These are phyloP conservation scores for Drosophila mojavensis DNA, from an alignment of 1,140 invertebrate species.

Conservation along the genomic window DNA sequence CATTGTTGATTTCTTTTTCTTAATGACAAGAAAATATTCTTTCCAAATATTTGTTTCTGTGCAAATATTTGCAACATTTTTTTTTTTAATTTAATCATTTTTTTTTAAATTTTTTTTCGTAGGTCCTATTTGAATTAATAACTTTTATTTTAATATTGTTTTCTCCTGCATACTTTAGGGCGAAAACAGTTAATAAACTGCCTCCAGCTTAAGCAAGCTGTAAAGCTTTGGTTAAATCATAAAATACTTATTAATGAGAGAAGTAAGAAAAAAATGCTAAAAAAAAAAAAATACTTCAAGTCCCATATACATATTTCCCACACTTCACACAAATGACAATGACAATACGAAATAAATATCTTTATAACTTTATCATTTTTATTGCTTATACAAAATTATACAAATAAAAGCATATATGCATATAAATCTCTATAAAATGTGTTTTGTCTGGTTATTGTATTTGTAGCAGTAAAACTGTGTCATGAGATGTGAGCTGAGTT, in stretches of 20 bases:
- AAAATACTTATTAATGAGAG: neutral
- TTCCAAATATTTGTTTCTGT: too few relatives aligned
- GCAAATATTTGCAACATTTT: too few relatives aligned
- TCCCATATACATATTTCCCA: neutral
- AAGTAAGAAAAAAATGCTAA: neutral
- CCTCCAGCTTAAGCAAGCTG: neutral
- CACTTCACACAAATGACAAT: neutral
- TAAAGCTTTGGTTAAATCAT: neutral
- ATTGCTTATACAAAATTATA: too few relatives aligned
- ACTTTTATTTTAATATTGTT: too few relatives aligned
- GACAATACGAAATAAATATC: neutral
- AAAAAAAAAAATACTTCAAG: neutral
- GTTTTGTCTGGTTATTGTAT: neutral
- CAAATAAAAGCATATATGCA: too few relatives aligned
- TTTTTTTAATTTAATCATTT: neutral
- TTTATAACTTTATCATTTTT: too few relatives aligned
- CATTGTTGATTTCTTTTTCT: too few relatives aligned
- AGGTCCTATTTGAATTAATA: too few relatives aligned
- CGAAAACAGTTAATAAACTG: neutral
- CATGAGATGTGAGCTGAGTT: slow-evolving; percentile 2
- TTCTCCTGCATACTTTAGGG: slow-evolving; percentile 1
- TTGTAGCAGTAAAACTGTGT: neutral
- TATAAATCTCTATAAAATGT: neutral
- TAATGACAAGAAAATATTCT: too few relatives aligned
- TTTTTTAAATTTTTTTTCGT: too few relatives aligned